These are phyloP conservation scores for Cheilosia vernalis DNA, from an alignment of 2,888 invertebrate genomes.

Conservation along the genomic window DNA sequence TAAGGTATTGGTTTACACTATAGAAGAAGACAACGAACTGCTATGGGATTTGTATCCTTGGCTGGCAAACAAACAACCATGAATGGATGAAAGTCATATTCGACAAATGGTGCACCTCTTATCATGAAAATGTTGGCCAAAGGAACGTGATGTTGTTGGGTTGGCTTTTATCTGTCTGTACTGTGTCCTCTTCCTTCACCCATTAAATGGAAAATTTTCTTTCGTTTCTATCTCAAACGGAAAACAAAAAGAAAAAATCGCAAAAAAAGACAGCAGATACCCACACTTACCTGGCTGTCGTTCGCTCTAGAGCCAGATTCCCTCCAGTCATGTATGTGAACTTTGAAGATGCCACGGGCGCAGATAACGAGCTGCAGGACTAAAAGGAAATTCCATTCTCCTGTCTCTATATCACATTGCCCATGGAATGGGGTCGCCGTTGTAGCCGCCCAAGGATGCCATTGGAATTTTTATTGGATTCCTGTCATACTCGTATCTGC, in stretches of 20 bases:
- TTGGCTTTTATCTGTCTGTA: conserved; percentile 11
- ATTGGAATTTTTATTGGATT: conserved; percentile 51
- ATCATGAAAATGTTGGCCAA: conserved; percentile 41
- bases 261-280: no score
- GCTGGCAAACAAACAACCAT: conserved; percentile 23
- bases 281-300: conserved; percentile 35
- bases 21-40: not conserved
- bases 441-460: conserved; percentile 14
- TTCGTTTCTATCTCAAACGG: not conserved
- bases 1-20: conserved; percentile 38
- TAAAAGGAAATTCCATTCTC: conserved; percentile 10
- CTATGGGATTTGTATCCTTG: not conserved
- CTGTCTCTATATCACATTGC: not conserved
- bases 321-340: conserved; percentile 42
- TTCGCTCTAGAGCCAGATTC: conserved; percentile 32
- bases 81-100: conserved; percentile 33
- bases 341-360: conserved; percentile 31
- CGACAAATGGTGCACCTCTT: conserved; percentile 59
- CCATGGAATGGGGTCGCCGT: not conserved
- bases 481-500: not conserved
- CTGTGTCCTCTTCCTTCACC: not conserved
- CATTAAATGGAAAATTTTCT: conserved; percentile 27
- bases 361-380: conserved; percentile 26
- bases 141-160: conserved; percentile 45
- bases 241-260: not conserved